Base-by-base conservation (phyloP, 2,113 vertebrate species). In the Fregata magnificens region DNA sequence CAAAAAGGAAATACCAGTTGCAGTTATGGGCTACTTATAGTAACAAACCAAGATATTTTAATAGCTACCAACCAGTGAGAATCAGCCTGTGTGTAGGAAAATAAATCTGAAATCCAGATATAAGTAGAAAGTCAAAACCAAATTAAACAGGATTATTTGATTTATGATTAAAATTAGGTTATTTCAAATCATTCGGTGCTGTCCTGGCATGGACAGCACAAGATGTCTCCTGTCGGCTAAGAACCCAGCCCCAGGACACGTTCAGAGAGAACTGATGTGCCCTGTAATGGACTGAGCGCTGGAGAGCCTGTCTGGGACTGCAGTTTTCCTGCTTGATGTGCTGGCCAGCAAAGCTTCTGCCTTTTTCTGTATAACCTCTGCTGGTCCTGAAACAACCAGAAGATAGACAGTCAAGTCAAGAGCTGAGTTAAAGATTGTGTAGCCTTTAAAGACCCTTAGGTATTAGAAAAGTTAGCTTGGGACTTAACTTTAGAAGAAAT, bases 1-100 rank as follows among this genome's bases (percentile, higher is more conserved):
- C 32, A 61, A 73, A 94, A 90, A 90, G 74, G 45, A 95, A 95
- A 83, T 58, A 66, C 31, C 62, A 66, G 7, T 70, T 95, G 47
- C 45, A 88, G 66, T 66, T 73, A 66, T 16, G 25, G 66, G 40
- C 52, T 94, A 72, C 65, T 84, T 91, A 76, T 52, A 85, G 73
- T 29, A 87, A 89, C 47, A 78, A 91, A 94, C 25, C n/a, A 74
- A 62, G 5, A 5, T 34, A n/a, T 40, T 84, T 93, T 59, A 56
- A 50, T 47, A 53, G 44, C 56, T 52, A 74, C 26, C 53, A 81
- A 76, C 7, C 61, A 34, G 50, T 42, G 50, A 83, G 55, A 91
- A 91, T 67, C 29, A 63, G 65, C 40, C 47, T 58, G 14, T 26
- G 25, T 26, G 18, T 10, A 69, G 42, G 31, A 87, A 89, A 95